Conservation (phyloP, 2,888 invertebrate genomes). For the Subacronicta megacephala region DNA sequence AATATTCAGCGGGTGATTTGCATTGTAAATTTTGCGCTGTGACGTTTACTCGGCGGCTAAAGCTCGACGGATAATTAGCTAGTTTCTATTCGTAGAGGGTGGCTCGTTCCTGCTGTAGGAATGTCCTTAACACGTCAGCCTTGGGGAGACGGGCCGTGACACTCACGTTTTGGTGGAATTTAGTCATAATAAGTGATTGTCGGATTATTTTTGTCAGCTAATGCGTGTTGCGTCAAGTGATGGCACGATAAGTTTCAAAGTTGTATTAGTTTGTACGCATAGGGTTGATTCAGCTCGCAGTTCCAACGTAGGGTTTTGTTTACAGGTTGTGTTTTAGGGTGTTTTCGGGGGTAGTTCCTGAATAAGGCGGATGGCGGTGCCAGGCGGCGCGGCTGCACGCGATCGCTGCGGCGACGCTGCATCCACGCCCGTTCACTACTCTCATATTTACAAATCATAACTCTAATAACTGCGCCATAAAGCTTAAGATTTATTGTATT, state of each 20-base stretch:
- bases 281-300: constrained; percentile 59
- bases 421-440: constrained; percentile 67
- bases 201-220: constrained; percentile 50
- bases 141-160: constrained; percentile 54
- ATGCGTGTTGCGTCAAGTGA: constrained; percentile 62
- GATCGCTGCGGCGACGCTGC: constrained; percentile 74
- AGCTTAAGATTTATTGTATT: constrained; percentile 68
- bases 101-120: constrained; percentile 69
- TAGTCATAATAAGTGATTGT: constrained; percentile 66
- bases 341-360: constrained; percentile 81
- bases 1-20: constrained; percentile 88
- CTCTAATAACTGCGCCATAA: constrained; percentile 67
- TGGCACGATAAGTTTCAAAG: constrained; percentile 61
- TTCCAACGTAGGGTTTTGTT: constrained; percentile 73
- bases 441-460: constrained; percentile 69
- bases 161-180: constrained; percentile 53
- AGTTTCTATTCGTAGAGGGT: constrained; percentile 86
- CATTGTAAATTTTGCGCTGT: constrained; percentile 88
- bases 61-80: constrained; percentile 88
- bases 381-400: constrained; percentile 87
- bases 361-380: constrained; percentile 84
- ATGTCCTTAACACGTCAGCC: constrained; percentile 77
- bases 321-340: constrained; percentile 72
- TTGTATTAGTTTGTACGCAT: constrained; percentile 63
- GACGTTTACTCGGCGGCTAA: constrained; percentile 83